A percentile compares a stretch with the other conserved stretches of the same genome.
These are phyloP conservation scores for Argyrosomus japonicus DNA, from an alignment of 2,113 vertebrate genomes.

Conservation along the genomic window DNA sequence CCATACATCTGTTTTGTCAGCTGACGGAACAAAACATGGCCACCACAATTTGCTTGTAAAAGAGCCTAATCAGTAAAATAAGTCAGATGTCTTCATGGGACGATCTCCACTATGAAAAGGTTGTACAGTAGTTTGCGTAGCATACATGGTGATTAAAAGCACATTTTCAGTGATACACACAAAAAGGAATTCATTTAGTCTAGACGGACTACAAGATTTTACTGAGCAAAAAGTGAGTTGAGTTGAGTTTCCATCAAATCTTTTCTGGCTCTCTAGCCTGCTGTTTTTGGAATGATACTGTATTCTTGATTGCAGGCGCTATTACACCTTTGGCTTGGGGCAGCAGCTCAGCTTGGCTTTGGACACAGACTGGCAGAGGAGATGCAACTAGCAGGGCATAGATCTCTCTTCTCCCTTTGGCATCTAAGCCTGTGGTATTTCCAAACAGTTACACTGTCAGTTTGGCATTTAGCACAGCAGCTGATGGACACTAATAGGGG, in stretches of 20 bases:
- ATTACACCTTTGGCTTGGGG: conserved; percentile 60
- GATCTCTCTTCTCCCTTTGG: conserved; percentile 45
- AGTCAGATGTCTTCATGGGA: neutral
- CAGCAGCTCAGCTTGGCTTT: conserved; percentile 45
- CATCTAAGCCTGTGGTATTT: conserved; percentile 62
- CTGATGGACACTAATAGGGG: conserved; percentile 79
- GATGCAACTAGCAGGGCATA: conserved; percentile 47
- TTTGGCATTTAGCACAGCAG: conserved; percentile 70
- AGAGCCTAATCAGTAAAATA: neutral
- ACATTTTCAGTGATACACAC: neutral
- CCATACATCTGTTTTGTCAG: neutral
- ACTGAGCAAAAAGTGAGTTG: conserved; percentile 28
- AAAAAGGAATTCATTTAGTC: conserved; percentile 5
- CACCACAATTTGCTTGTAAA: neutral
- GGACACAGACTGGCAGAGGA: conserved; percentile 53
- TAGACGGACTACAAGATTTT: conserved; percentile 1
- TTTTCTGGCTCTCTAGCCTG: conserved; percentile 23
- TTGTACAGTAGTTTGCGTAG: neutral
- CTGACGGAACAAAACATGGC: no score
- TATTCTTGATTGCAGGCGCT: conserved; percentile 56
- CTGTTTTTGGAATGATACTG: conserved; percentile 40
- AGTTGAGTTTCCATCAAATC: conserved; percentile 40
- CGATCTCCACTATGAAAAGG: neutral
- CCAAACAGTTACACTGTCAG: conserved; percentile 63
- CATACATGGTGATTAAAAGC: neutral